phyloP scores from a whole-genome alignment of 2,797 vertebrate species.

The Rhinogobio ventralis region DNA sequence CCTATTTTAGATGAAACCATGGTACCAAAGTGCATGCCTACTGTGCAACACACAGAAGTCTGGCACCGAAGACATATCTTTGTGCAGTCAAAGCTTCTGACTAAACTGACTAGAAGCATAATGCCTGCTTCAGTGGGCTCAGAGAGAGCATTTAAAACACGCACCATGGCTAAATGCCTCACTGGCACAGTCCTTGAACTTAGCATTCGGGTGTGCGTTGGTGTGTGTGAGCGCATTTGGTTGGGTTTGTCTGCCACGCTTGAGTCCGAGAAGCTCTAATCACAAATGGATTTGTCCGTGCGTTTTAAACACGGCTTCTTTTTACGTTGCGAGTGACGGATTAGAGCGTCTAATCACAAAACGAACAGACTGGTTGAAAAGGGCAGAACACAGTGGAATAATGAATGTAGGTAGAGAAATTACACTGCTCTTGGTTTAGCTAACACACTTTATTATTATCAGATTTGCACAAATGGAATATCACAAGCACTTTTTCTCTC shows the following conservation, averaged over 20 bases:
- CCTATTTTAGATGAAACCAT: background rate
- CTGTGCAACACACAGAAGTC: background rate
- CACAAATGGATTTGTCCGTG: constrained; percentile 37
- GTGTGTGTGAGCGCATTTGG: constrained; percentile 18
- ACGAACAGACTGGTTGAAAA: constrained; percentile 41
- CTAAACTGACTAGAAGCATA: constrained; percentile 32
- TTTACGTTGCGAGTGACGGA: constrained; percentile 44
- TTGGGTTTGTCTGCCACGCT: constrained; percentile 20
- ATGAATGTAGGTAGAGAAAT: constrained; percentile 54
- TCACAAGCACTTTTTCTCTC: background rate
- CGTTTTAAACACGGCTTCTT: constrained; percentile 53
- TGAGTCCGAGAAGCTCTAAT: constrained; percentile 49
- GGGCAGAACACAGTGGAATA: constrained; percentile 44
- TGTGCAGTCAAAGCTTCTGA: constrained; percentile 29
- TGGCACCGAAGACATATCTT: background rate
- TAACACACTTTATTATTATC: constrained; percentile 34
- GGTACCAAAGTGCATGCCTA: constrained; percentile 3
- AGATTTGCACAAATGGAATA: constrained; percentile 12
- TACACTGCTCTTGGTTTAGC: constrained; percentile 40
- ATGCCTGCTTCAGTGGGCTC: constrained; percentile 31
- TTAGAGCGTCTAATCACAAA: constrained; percentile 58
- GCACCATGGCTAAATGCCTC: constrained; percentile 27
- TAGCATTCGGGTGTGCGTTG: constrained; percentile 36
- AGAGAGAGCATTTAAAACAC: constrained; percentile 41
- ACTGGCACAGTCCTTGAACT: constrained; percentile 46